Percentiles rank a stretch among this genome's conserved stretches.
These are phyloP conservation scores for Agonopterix arenella DNA, from an alignment of 2,888 invertebrate genomes.

Conservation along the genomic window DNA sequence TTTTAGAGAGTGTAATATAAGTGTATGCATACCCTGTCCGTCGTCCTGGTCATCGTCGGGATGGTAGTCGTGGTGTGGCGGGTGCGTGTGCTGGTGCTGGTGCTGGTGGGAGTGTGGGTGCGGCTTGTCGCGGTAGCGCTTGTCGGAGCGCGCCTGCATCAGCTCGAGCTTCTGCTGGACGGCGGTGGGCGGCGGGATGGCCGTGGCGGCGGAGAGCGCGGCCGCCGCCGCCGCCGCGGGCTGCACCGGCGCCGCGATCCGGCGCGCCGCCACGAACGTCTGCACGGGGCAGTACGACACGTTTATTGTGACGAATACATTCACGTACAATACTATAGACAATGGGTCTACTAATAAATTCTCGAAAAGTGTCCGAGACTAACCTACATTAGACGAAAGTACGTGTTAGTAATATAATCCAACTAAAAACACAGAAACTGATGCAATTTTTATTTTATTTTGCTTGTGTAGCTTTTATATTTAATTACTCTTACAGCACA, in stretches of 20 bases:
- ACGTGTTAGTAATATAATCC: too few relatives aligned
- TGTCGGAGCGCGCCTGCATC: slow-evolving; percentile 61
- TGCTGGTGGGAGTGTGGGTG: slow-evolving; percentile 5
- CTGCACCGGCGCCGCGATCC: slow-evolving; percentile 68
- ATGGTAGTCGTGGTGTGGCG: slow-evolving; percentile 8
- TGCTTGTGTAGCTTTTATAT: too few relatives aligned
- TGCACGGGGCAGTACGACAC: slow-evolving; percentile 15
- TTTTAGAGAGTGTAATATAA: not conserved
- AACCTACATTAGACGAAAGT: too few relatives aligned
- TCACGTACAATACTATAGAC: too few relatives aligned
- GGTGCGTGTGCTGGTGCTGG: not conserved
- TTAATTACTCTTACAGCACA: too few relatives aligned
- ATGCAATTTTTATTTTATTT: too few relatives aligned
- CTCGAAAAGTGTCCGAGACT: too few relatives aligned
- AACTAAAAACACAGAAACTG: too few relatives aligned
- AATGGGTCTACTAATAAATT: too few relatives aligned
- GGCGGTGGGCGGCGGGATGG: slow-evolving; percentile 66
- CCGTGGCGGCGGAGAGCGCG: slow-evolving; percentile 67
- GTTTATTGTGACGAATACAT: too few relatives aligned
- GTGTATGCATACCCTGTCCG: slow-evolving; percentile 12
- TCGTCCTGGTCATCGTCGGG: slow-evolving; percentile 17
- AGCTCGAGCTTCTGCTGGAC: slow-evolving; percentile 69
- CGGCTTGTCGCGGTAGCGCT: slow-evolving; percentile 39
- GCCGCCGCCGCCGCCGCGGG: slow-evolving; percentile 69
- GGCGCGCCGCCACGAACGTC: slow-evolving; percentile 70